Evolutionary conservation across 2,797 vertebrate species (phyloP), one percentile per base, ranked within the genome.

Genomic region (Pangasius macronema): DNA sequence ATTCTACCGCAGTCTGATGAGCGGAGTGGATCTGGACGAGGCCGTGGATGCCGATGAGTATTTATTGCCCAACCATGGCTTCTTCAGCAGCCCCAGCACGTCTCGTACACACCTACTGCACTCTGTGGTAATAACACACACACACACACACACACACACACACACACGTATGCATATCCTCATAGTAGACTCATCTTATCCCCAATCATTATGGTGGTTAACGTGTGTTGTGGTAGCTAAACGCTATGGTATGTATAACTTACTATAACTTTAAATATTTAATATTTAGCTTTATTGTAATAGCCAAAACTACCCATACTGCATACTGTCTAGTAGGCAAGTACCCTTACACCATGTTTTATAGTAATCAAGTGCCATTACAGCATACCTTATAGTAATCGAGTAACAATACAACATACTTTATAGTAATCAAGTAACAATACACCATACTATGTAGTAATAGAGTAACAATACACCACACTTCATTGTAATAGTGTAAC

Each of bases 31-130:
- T 91, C 96, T 98, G 97, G 97, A 97, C 55, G 96, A 99, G 2
- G 95, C 97, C 0, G 96, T 99, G 33, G 99, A 99, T 2, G 98
- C 97, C 0, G 99, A 99, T 0, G 97, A 99, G 93, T 99, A 99
- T 91, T 96, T 99, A 0, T 93, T 99, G 87, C 99, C 98, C 0
- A 97, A 98, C 59, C 97, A 96, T 49, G 95, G 97, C 90, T 99
- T 99, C 93, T 99, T 99, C 94, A 97, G 95, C 94, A 99, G 97
- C 90, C 98, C 97, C 0, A 97, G 97, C 90, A 97, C 96, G 0
- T 99, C 98, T 20, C 95, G 95, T 39, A 98, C 97, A 0, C 97
- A 97, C 0, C 96, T 99, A 57, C 91, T 99, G 53, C 96, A 95
- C 87, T 98, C 97, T 68, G 86, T 95, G 92, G 99, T 99, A 96